Evolutionary conservation across 2,797 vertebrate species (phyloP), one percentile per base, ranked within the genome.

Genomic region (Mormyrops boulengeri): DNA sequence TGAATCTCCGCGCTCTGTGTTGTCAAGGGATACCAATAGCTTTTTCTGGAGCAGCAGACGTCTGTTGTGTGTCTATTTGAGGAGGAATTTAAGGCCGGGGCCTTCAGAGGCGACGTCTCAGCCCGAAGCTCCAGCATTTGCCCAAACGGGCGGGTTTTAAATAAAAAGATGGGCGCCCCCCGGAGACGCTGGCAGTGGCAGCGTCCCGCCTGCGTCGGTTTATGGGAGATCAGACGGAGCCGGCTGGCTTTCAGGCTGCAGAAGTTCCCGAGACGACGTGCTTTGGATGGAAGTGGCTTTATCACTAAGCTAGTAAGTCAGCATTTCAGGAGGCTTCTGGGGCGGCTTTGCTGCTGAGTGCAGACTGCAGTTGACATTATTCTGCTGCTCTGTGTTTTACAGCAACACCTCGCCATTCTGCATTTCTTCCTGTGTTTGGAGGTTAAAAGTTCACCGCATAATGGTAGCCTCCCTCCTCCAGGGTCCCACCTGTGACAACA

Each of bases 1-100:
- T 26, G 34, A 69, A 49, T 88, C 34, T 57, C 19, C 12, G 11
- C n/a, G 1, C 87, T 73, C 19, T 26, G 30, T 88, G 87, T 66
- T 88, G 57, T 88, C 87, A 88, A 17, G 87, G 60, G 87, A 88
- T 50, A 88, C 53, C 26, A n/a, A 5, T n/a, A 41, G 41, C 53
- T 49, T 73, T 88, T 88, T 62, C 19, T 69, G 19, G 8, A 88
- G 66, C 57, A 49, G 44, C 57, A 26, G 87, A 49, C 12, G 38
- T 22, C 57, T 88, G 87, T 69, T 49, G 55, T 41, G 55, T 88
- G 57, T 41, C 69, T 88, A 22, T 88, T 60, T 69, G 41, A 73
- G 55, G 53, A 88, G 55, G 53, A 60, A 44, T 88, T 88, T 88
- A n/a, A 3, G 12, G 52, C 30, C 12, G 2, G 30, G 52, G 22